Evolutionary conservation across 2,113 vertebrate genomes (phyloP).

Genomic region (Sciurus niger): DNA sequence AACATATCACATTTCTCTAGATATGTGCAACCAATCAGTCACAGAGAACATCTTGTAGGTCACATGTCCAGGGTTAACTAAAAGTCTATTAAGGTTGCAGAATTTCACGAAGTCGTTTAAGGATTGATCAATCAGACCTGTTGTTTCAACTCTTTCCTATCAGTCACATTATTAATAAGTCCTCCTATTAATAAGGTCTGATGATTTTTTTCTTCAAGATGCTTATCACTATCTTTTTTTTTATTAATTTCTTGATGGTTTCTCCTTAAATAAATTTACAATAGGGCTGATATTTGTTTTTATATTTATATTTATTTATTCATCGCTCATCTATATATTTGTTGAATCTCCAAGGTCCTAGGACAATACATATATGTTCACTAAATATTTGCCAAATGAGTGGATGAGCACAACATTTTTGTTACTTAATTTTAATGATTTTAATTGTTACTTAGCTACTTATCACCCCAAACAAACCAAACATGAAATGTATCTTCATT

Average conservation of each 20-base stretch:
- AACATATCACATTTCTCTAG: not conserved
- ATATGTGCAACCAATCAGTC: not conserved
- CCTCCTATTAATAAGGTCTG: not conserved
- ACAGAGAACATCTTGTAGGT: not conserved
- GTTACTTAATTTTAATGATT: not conserved
- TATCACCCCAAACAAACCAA: not conserved
- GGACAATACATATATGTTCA: not conserved
- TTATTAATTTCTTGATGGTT: not conserved
- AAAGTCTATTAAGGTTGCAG: not conserved
- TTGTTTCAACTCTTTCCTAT: not conserved
- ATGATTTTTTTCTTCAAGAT: not conserved
- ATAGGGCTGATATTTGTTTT: not conserved
- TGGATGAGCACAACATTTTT: not conserved
- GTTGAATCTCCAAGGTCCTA: too few relatives aligned
- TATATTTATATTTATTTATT: not conserved
- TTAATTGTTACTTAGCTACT: not conserved
- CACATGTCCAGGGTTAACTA: not conserved
- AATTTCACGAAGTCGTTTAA: not conserved
- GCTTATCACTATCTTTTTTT: not conserved
- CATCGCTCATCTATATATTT: not conserved
- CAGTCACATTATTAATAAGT: not conserved
- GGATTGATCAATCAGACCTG: not conserved
- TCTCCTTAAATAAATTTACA: not conserved
- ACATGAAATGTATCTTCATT: not conserved
- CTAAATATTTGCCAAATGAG: not conserved